Conservation (phyloP, 2,888 invertebrate species). For the Metacarcinus magister region DNA sequence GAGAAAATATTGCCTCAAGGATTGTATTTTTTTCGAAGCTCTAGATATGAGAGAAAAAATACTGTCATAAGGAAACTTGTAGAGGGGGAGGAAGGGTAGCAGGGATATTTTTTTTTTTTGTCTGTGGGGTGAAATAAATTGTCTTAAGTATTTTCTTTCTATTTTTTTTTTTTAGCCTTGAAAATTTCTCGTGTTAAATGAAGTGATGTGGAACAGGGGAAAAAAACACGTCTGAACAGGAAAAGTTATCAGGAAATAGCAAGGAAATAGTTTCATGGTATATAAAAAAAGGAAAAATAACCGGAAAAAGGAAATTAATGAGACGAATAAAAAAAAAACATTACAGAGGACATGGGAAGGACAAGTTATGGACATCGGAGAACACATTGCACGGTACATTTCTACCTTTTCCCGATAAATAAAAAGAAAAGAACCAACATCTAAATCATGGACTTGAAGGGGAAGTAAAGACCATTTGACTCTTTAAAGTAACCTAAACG, state of each 20-base stretch:
- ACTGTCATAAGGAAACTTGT: no score
- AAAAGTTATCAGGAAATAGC: not conserved
- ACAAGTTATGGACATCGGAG: not conserved
- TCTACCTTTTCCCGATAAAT: not conserved
- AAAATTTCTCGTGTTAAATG: not conserved
- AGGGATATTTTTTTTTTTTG: no score
- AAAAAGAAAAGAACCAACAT: not conserved
- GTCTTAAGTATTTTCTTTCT: no score
- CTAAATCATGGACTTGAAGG: not conserved
- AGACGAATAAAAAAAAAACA: not conserved
- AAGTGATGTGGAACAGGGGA: not conserved
- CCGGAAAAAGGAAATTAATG: not conserved
- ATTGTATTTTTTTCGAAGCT: no score
- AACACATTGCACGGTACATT: not conserved
- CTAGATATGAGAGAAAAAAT: no score
- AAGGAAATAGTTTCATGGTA: not conserved
- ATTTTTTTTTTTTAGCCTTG: no score
- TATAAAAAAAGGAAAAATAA: not conserved
- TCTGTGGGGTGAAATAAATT: no score
- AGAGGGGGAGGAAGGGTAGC: no score
- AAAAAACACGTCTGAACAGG: not conserved
- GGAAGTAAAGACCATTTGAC: not conserved
- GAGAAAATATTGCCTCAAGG: no score
- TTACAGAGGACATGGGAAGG: not conserved
- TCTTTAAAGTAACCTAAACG: not conserved